phyloP scores from a whole-genome alignment of 2,888 invertebrate genomes.

The Sarcophaga variegata region DNA sequence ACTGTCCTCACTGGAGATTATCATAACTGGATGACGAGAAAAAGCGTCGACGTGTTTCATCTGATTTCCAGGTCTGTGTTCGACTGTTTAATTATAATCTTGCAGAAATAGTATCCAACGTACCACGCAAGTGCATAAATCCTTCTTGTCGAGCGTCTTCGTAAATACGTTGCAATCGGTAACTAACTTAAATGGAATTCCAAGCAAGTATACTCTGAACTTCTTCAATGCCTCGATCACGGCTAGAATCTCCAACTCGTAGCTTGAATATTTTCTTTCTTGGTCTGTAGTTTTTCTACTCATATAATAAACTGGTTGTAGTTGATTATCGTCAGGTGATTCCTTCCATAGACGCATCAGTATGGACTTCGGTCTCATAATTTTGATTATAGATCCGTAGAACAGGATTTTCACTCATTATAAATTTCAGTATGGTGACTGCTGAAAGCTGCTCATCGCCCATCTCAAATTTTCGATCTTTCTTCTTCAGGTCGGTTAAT shows the following conservation, averaged over 20 bases:
- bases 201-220: constrained; percentile 71
- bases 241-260: constrained; percentile 44
- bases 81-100: constrained; percentile 70
- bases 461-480: constrained; percentile 69
- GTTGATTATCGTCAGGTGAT: constrained; percentile 53
- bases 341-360: constrained; percentile 60
- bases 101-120: constrained; percentile 70
- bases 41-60: constrained; percentile 66
- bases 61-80: constrained; percentile 67
- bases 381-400: constrained; percentile 64
- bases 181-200: constrained; percentile 54
- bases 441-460: constrained; percentile 64
- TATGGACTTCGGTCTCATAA: constrained; percentile 30
- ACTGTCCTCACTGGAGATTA: constrained; percentile 8
- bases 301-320: constrained; percentile 65
- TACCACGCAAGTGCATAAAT: constrained; percentile 65
- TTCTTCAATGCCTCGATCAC: constrained; percentile 68
- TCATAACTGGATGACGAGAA: constrained; percentile 65
- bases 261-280: constrained; percentile 41
- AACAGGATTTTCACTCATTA: constrained; percentile 55
- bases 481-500: constrained; percentile 66
- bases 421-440: constrained; percentile 65
- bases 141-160: constrained; percentile 63
- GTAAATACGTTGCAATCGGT: constrained; percentile 62
- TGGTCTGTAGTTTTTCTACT: constrained; percentile 33